Evolutionary conservation across 2,888 invertebrate genomes (phyloP).

Genomic region (Eurytoma adleriae): DNA sequence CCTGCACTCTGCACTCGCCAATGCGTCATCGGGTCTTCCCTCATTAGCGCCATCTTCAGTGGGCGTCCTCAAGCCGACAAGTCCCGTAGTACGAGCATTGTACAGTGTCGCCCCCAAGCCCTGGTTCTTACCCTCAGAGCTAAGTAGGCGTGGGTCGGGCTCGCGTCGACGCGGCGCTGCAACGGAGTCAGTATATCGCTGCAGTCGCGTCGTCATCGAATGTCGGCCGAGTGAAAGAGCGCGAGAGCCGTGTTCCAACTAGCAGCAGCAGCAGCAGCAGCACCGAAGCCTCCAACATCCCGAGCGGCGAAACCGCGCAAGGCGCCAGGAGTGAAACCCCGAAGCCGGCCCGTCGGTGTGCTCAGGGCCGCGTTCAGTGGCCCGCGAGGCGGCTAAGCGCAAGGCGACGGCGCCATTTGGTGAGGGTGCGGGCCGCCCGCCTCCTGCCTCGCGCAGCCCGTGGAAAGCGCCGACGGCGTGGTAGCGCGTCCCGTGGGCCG

Average conservation of each 20-base stretch:
- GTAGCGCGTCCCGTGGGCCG: neutral
- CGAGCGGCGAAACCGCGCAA: neutral
- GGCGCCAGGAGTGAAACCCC: neutral
- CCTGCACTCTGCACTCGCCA: too few species aligned
- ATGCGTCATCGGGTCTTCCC: too few species aligned
- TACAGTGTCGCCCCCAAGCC: neutral
- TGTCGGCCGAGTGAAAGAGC: neutral
- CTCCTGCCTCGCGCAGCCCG: neutral
- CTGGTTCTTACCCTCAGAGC: slow-evolving; percentile 35
- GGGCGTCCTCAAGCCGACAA: slow-evolving; percentile 32
- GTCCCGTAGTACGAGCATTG: neutral
- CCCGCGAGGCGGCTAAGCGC: neutral
- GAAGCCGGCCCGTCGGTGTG: neutral
- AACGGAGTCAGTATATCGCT: slow-evolving; percentile 12
- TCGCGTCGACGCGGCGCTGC: slow-evolving; percentile 24
- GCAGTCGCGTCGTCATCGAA: slow-evolving; percentile 25
- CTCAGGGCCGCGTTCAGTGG: neutral
- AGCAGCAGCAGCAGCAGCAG: slow-evolving; percentile 3
- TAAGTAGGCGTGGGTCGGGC: slow-evolving; percentile 24
- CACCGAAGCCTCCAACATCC: neutral
- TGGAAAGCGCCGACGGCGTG: neutral
- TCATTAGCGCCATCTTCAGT: slow-evolving; percentile 24
- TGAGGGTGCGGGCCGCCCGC: neutral
- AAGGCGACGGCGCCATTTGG: slow-evolving; percentile 41
- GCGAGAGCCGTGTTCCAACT: neutral